These are phyloP conservation scores for Stichopus horrens DNA, from an alignment of 53 echinoderm and acorn worm species.

Conservation along the genomic window DNA sequence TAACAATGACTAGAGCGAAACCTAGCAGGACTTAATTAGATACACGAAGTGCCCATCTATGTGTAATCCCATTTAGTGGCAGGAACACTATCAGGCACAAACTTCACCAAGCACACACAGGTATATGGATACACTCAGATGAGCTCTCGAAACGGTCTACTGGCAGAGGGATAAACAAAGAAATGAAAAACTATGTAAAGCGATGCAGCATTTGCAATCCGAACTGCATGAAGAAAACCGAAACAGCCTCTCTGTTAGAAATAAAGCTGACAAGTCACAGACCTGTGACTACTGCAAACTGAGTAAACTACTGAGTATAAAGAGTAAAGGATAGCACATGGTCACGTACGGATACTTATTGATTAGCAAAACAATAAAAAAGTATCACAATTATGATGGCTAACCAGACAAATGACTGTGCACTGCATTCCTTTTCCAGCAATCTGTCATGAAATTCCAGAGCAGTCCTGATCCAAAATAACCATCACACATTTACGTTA, in stretches of 20 bases:
- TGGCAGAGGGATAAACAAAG: constrained; percentile 55
- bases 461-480: constrained; percentile 54
- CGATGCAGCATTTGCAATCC: constrained; percentile 43
- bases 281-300: too few species aligned
- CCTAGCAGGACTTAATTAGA: constrained; percentile 36
- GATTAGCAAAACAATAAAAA: too few species aligned
- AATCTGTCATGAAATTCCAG: constrained; percentile 49
- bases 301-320: too few species aligned
- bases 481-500: constrained; percentile 46
- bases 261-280: too few species aligned
- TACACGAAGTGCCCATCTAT: constrained; percentile 39
- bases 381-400: too few species aligned
- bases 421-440: too few species aligned
- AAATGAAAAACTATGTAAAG: constrained; percentile 46
- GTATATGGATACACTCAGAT: constrained; percentile 37
- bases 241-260: constrained; percentile 46
- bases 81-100: constrained; percentile 47
- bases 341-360: too few species aligned
- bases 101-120: constrained; percentile 47
- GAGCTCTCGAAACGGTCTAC: constrained; percentile 43
- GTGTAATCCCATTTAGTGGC: constrained; percentile 37
- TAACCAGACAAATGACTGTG: too few species aligned
- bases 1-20: constrained; percentile 50
- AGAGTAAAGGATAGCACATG: too few species aligned
- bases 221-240: constrained; percentile 19